phyloP scores from a whole-genome alignment of 2,113 vertebrate genomes.

The Marmota flaviventris region DNA sequence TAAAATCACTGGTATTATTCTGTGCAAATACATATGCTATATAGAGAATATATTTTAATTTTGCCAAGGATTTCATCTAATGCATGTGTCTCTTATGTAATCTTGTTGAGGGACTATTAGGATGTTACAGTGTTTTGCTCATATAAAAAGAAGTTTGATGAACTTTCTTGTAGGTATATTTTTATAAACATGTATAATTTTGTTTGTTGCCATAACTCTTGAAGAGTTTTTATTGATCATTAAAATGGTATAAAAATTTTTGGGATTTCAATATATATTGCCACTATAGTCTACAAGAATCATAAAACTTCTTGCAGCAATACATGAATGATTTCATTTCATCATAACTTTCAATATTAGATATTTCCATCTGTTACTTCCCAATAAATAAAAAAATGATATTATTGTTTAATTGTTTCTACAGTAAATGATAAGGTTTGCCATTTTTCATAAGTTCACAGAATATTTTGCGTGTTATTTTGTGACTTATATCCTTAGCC shows the following conservation, averaged over 20 bases:
- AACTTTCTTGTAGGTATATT: neutral
- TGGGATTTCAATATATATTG: neutral
- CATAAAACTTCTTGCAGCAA: neutral
- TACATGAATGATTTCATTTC: neutral
- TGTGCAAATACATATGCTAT: neutral
- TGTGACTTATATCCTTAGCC: neutral
- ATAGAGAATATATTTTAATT: neutral
- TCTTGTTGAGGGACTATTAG: neutral
- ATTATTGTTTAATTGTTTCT: neutral
- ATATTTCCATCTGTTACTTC: neutral
- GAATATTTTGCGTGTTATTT: neutral
- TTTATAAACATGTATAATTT: neutral
- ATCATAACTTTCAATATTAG: neutral
- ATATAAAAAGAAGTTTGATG: constrained; percentile 1
- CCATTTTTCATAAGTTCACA: neutral
- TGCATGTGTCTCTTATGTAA: neutral
- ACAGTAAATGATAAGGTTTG: neutral
- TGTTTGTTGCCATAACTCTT: neutral
- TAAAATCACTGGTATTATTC: neutral
- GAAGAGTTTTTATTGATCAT: neutral
- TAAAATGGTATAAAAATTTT: neutral
- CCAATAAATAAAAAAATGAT: neutral
- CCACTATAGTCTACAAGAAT: neutral
- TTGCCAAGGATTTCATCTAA: neutral
- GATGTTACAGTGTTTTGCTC: neutral